Evolutionary conservation across 2,888 invertebrate species (phyloP).

Genomic region (Drosophila lutescens): DNA sequence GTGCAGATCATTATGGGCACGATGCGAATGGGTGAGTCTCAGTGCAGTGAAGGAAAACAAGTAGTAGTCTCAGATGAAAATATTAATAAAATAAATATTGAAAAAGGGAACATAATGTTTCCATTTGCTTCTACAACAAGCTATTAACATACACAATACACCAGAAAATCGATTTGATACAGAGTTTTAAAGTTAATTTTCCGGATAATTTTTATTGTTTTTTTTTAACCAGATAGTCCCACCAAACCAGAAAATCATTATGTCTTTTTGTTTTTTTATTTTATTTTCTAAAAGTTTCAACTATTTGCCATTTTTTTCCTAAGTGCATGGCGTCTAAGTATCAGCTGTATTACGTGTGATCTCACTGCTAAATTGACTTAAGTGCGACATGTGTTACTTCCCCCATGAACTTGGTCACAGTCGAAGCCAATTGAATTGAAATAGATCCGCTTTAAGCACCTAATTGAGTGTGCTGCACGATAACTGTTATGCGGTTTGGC

Average conservation of each 20-base stretch:
- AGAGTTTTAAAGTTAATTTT: background rate
- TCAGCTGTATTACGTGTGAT: slow-evolving; percentile 11
- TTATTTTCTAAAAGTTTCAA: too few species aligned
- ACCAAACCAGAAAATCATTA: too few species aligned
- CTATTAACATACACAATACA: too few species aligned
- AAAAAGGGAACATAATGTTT: too few species aligned
- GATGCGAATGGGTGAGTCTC: slow-evolving; percentile 88
- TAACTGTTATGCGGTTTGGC: slow-evolving; percentile 24
- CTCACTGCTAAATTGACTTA: slow-evolving; percentile 40
- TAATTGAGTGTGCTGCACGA: slow-evolving; percentile 24
- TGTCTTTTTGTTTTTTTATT: too few species aligned
- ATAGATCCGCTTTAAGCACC: slow-evolving; percentile 26
- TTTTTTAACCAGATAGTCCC: too few species aligned
- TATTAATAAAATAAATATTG: too few species aligned
- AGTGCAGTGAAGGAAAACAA: background rate
- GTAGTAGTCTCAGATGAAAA: too few species aligned
- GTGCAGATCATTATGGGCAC: slow-evolving; percentile 92
- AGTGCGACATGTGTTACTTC: slow-evolving; percentile 25
- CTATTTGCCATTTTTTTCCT: background rate
- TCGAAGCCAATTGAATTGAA: slow-evolving; percentile 27
- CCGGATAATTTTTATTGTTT: background rate
- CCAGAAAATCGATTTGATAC: too few species aligned
- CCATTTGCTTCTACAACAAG: too few species aligned
- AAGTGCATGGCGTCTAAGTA: background rate
- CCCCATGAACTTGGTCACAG: slow-evolving; percentile 31